These are phyloP conservation scores for Platyscapa corneri DNA, from an alignment of 1,140 invertebrate species.

Conservation along the genomic window DNA sequence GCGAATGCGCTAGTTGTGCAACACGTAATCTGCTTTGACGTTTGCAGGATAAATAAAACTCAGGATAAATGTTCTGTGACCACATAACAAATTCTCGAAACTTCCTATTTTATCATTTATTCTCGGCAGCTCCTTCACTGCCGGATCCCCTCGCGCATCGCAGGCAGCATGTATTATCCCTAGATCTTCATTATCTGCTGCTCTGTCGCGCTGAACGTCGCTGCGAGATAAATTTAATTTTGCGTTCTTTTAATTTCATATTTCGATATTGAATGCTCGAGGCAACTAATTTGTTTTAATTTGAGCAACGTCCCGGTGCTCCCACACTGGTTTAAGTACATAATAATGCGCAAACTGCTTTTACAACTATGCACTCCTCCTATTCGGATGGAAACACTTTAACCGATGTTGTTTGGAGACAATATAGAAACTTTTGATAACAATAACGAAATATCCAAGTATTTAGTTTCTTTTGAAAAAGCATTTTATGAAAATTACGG, in stretches of 20 bases:
- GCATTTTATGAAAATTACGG: too few species aligned
- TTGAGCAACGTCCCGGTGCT: too few species aligned
- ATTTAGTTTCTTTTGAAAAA: too few species aligned
- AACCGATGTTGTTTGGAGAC: too few species aligned
- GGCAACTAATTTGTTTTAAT: too few species aligned
- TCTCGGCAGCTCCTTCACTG: neutral
- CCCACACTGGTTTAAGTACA: too few species aligned
- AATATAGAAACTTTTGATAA: too few species aligned
- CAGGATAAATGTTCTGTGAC: slow-evolving; percentile 15
- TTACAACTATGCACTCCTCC: too few species aligned
- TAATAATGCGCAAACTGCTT: too few species aligned
- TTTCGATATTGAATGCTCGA: neutral
- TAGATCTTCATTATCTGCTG: neutral
- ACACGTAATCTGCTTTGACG: slow-evolving; percentile 37
- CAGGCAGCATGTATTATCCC: neutral
- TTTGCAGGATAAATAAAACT: slow-evolving; percentile 14
- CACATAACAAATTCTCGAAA: slow-evolving; percentile 20
- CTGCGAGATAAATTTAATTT: neutral
- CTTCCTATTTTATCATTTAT: slow-evolving; percentile 23
- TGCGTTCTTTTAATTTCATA: neutral
- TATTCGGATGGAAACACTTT: too few species aligned
- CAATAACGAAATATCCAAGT: too few species aligned
- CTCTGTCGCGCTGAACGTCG: neutral
- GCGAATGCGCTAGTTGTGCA: slow-evolving; percentile 31
- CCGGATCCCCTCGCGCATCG: neutral